phyloP scores from a whole-genome alignment of 2,888 invertebrate genomes.

The Notocelia uddmanniana region DNA sequence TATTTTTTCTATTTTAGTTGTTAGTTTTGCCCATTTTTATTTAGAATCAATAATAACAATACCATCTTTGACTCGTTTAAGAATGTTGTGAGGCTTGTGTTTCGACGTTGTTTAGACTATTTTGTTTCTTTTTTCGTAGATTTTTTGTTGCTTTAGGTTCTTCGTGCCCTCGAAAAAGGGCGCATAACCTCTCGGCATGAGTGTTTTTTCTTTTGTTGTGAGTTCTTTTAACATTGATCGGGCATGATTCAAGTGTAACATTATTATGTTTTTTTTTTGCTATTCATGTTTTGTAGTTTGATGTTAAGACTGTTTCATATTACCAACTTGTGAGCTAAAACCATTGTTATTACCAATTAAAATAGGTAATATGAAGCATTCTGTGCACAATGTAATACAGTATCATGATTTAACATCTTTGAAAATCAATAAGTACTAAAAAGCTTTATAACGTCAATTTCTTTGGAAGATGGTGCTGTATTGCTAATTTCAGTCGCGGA shows the following conservation, averaged over 20 bases:
- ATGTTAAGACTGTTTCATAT: constrained; percentile 15
- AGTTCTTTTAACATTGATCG: constrained; percentile 46
- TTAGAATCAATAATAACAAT: constrained; percentile 16
- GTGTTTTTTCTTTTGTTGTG: constrained; percentile 50
- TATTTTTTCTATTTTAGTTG: not conserved
- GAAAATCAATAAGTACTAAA: no score
- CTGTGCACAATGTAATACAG: not conserved
- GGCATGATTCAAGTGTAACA: constrained; percentile 44
- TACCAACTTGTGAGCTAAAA: not conserved
- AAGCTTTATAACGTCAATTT: not conserved
- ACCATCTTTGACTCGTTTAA: constrained; percentile 9
- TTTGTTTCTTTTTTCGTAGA: constrained; percentile 49
- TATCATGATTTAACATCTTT: not conserved
- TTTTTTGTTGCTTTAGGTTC: constrained; percentile 49
- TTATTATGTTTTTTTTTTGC: constrained; percentile 30
- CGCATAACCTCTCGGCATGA: constrained; percentile 52
- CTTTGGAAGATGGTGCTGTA: not conserved
- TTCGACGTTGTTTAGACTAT: constrained; percentile 43
- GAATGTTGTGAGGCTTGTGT: constrained; percentile 28
- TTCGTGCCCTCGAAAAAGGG: constrained; percentile 37
- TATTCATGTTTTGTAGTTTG: constrained; percentile 33
- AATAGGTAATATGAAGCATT: constrained; percentile 13
- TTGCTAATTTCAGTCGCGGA: not conserved
- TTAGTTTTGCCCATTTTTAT: not conserved
- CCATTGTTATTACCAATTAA: not conserved